Percentiles rank a stretch among this genome's conserved stretches.
Evolutionary conservation across 2,113 vertebrate species (phyloP).

Genomic region (Thunnus thynnus): DNA sequence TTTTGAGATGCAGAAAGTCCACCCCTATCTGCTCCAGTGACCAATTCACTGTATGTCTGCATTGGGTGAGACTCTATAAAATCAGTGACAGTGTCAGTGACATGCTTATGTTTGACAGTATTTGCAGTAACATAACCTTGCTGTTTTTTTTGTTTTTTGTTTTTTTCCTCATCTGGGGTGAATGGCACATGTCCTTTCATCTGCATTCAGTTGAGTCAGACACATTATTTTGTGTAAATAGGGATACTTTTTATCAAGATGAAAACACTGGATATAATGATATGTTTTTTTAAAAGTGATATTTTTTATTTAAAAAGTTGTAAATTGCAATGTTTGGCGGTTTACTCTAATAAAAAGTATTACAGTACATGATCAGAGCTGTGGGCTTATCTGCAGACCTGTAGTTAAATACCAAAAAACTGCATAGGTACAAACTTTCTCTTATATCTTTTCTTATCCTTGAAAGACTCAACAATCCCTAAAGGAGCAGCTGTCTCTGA

Average conservation of each 20-base stretch:
- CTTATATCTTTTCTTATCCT: background rate
- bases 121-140: no score
- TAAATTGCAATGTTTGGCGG: background rate
- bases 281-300: no score
- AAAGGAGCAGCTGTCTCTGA: slow-evolving; percentile 24
- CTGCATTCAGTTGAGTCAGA: no score
- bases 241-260: no score
- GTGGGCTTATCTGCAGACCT: background rate
- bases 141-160: no score
- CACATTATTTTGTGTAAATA: no score
- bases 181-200: background rate
- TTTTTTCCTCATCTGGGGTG: background rate
- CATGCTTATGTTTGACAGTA: background rate
- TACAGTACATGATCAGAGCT: background rate
- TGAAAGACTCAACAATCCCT: background rate
- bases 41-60: background rate
- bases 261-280: no score
- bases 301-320: no score
- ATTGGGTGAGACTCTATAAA: background rate
- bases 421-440: background rate
- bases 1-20: background rate
- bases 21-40: background rate
- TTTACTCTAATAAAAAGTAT: background rate
- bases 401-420: background rate
- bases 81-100: background rate